Base-by-base conservation (phyloP, 2,113 vertebrate species). In the Phrynosoma blainvillii region DNA sequence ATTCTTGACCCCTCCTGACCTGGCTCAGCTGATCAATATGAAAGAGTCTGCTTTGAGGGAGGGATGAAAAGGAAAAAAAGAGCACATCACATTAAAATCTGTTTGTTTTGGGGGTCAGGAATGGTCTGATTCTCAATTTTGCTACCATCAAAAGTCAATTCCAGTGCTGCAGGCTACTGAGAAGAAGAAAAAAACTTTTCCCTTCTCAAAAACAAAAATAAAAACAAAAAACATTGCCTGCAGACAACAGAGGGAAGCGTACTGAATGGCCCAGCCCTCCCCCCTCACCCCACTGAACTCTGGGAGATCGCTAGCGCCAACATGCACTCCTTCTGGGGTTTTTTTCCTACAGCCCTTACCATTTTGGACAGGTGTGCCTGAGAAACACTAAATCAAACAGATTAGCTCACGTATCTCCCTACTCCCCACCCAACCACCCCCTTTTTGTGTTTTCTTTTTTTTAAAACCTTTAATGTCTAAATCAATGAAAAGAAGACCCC, bases 1-100 rank as follows among this genome's bases (percentile, higher is more conserved):
- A 65, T 76, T 62, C 80, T 18, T 75, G 42, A 78, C 81, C 87
- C 80, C 87, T 88, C 81, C 65, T 78, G 81, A 88, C 81, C 74
- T 84, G 87, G 87, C 87, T 88, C 87, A 88, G 74, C 81, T 88
- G 81, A 88, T 88, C 80, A 84, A 78, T 78, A 88, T 54, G 80
- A 88, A 88, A 88, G 80, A 23, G 47, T 88, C 74, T 84, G 47
- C 62, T 88, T 56, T 56, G 81, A 88, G 87, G 81, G 80, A 88
- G 62, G 74, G 65, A 83, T 88, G 83, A 88, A 88, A 88, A 70
- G 87, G 87, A 84, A 84, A 62, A 62, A 88, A 88, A 77, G 87
- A 88, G 87, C 81, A 77, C 74, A 52, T 16, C 59, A 77, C 83
- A 88, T 84, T 88, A 59, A 78, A 86, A 82, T 77, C 23, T 21